These are phyloP conservation scores for Xiphorhynchus erythropygius DNA, from an alignment of 2,797 vertebrate genomes.

Conservation along the genomic window DNA sequence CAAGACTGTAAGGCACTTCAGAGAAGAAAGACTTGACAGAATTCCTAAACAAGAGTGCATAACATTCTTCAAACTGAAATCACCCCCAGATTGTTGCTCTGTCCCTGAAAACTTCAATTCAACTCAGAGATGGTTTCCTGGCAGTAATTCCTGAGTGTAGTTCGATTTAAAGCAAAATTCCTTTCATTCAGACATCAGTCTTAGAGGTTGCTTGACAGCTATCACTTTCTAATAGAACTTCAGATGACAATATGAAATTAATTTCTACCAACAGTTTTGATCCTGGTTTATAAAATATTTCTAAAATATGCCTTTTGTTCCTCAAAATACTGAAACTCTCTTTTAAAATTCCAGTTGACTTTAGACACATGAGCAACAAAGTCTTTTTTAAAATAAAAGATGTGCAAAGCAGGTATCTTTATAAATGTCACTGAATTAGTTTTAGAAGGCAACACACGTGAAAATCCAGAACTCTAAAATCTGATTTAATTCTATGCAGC, in stretches of 20 bases:
- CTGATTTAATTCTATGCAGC: not conserved
- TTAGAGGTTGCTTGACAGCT: not conserved
- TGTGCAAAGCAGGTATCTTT: not conserved
- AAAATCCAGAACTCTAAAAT: not conserved
- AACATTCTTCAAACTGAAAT: not conserved
- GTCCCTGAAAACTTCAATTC: not conserved
- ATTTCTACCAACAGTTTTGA: not conserved
- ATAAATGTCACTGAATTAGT: not conserved
- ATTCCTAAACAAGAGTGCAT: not conserved
- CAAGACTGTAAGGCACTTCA: not conserved
- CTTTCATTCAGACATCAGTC: constrained; percentile 34
- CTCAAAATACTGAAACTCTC: not conserved
- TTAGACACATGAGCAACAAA: not conserved
- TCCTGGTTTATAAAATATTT: constrained; percentile 40
- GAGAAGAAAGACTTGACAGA: not conserved
- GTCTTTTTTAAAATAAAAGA: not conserved
- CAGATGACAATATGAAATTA: constrained; percentile 35
- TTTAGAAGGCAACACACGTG: not conserved
- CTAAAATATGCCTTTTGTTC: constrained; percentile 4
- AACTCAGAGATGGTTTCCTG: not conserved
- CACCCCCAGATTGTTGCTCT: not conserved
- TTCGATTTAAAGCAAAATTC: constrained; percentile 14
- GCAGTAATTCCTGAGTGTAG: not conserved
- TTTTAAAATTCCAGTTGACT: not conserved
- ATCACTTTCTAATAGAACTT: constrained; percentile 24